Evolutionary conservation across 2,888 invertebrate species (phyloP).

Genomic region (Xanthorhoe designata): DNA sequence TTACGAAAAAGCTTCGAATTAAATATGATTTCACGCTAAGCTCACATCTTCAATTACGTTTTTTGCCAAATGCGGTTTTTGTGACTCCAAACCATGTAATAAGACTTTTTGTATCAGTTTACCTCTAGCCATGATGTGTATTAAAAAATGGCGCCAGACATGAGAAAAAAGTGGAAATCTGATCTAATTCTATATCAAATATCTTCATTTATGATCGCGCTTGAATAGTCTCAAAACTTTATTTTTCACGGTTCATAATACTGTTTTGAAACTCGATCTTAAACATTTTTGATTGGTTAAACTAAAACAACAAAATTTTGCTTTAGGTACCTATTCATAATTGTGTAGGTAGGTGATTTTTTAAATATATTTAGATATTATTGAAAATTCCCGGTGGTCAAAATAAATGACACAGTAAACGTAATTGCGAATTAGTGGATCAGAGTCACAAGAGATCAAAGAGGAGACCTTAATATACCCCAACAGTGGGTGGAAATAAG

Average conservation of each 20-base stretch:
- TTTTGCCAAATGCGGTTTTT: slow-evolving; percentile 43
- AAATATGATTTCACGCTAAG: slow-evolving; percentile 40
- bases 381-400: too few relatives aligned
- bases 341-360: too few relatives aligned
- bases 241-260: slow-evolving; percentile 67
- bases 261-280: slow-evolving; percentile 57
- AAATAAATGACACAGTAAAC: too few relatives aligned
- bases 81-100: slow-evolving; percentile 31
- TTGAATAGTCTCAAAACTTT: slow-evolving; percentile 67
- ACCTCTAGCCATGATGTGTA: slow-evolving; percentile 27
- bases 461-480: too few relatives aligned
- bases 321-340: background rate
- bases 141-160: slow-evolving; percentile 72
- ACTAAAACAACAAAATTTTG: slow-evolving; percentile 10
- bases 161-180: slow-evolving; percentile 61
- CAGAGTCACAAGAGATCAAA: too few relatives aligned
- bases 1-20: slow-evolving; percentile 26
- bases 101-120: slow-evolving; percentile 38
- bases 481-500: too few relatives aligned
- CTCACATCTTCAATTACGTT: slow-evolving; percentile 42
- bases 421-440: too few relatives aligned
- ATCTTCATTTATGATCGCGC: slow-evolving; percentile 59
- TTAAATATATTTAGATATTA: too few relatives aligned
- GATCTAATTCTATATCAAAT: slow-evolving; percentile 63
- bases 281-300: slow-evolving; percentile 48